These are phyloP conservation scores for Polymixis lichenea DNA, from an alignment of 2,888 invertebrate species.

Conservation along the genomic window DNA sequence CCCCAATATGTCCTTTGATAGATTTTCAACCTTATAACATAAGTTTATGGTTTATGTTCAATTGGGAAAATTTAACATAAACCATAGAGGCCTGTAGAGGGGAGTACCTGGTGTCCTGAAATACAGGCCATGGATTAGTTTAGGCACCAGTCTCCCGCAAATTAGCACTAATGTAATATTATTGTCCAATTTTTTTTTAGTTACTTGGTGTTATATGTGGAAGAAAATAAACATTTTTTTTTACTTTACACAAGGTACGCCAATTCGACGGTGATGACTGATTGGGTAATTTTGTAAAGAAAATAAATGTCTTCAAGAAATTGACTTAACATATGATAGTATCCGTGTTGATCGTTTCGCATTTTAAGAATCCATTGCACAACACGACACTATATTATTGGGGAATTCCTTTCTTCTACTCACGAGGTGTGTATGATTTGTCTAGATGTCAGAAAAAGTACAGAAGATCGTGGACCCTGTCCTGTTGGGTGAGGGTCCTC, in stretches of 20 bases:
- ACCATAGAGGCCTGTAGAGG: too few species aligned
- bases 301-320: neutral
- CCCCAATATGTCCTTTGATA: too few species aligned
- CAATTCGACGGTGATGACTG: neutral
- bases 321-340: neutral
- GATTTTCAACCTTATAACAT: too few species aligned
- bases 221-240: too few species aligned
- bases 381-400: neutral
- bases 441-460: conserved; percentile 82
- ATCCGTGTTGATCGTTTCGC: neutral
- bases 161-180: too few species aligned
- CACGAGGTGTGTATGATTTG: neutral
- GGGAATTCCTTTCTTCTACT: neutral
- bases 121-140: too few species aligned
- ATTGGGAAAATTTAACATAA: too few species aligned
- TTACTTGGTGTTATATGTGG: too few species aligned
- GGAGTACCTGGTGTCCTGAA: too few species aligned
- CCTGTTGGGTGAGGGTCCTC: conserved; percentile 92
- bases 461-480: conserved; percentile 85
- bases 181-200: too few species aligned
- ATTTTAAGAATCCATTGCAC: neutral
- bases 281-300: neutral
- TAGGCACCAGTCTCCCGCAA: too few species aligned
- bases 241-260: neutral
- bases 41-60: too few species aligned